phyloP scores from a whole-genome alignment of 2,113 vertebrate genomes.

The Gopherus evgoodei region DNA sequence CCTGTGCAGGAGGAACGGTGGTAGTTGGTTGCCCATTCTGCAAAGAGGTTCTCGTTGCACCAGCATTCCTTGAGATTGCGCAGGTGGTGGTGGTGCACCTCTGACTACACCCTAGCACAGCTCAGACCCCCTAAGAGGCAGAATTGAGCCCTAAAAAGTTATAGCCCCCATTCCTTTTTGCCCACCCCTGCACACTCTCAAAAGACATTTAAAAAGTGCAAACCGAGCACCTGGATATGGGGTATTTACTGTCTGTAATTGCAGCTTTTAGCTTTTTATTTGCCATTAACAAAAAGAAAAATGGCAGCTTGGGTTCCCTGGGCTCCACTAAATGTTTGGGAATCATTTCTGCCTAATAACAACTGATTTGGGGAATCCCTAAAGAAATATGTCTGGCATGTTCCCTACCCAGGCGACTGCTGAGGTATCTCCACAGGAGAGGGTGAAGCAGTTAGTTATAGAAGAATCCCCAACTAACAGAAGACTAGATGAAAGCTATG shows the following conservation, averaged over 20 bases:
- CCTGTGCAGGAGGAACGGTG: neutral
- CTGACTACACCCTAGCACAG: neutral
- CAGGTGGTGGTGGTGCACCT: neutral
- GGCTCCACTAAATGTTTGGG: neutral
- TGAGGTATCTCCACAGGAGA: neutral
- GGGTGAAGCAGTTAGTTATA: neutral
- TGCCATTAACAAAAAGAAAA: neutral
- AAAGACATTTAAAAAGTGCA: neutral
- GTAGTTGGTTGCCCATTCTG: neutral
- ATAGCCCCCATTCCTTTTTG: neutral
- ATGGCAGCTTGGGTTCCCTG: neutral
- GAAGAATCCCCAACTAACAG: neutral
- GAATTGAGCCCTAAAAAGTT: neutral
- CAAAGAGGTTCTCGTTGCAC: neutral
- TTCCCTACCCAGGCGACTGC: neutral
- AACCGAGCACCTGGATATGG: neutral
- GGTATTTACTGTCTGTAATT: neutral
- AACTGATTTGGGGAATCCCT: neutral
- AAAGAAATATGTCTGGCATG: neutral
- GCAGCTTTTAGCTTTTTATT: neutral
- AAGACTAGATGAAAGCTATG: neutral
- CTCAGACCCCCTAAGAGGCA: neutral
- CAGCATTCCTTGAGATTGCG: neutral
- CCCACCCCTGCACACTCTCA: neutral
- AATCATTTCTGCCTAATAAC: neutral